Evolutionary conservation across 2,888 invertebrate species (phyloP).

Genomic region (Drosophila picticornis): DNA sequence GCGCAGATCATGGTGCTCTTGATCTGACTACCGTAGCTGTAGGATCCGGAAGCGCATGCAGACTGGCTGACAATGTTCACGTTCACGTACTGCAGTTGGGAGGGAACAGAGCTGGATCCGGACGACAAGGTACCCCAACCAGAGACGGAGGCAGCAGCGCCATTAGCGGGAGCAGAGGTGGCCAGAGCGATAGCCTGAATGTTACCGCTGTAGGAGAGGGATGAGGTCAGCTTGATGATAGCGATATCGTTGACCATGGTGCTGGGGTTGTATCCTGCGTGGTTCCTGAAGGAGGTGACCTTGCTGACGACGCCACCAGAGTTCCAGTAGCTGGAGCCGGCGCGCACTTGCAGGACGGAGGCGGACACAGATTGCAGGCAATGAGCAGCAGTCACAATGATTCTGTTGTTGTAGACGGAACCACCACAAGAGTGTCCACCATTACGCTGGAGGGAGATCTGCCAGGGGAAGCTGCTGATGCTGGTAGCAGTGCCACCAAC

Average conservation of each 20-base stretch:
- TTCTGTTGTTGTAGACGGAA: constrained; percentile 85
- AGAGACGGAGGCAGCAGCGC: constrained; percentile 60
- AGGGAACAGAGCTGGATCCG: constrained; percentile 62
- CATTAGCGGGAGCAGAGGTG: constrained; percentile 60
- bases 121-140: constrained; percentile 76
- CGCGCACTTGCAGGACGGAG: constrained; percentile 83
- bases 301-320: constrained; percentile 59
- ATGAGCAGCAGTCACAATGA: constrained; percentile 87
- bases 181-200: constrained; percentile 85
- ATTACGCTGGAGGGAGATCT: constrained; percentile 73
- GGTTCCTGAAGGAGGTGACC: constrained; percentile 69
- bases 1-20: constrained; percentile 70
- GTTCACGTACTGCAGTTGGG: constrained; percentile 85
- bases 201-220: constrained; percentile 84
- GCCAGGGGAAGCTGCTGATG: constrained; percentile 74
- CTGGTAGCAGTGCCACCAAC: constrained; percentile 72
- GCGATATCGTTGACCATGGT: constrained; percentile 87
- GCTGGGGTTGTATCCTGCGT: constrained; percentile 85
- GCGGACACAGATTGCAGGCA: constrained; percentile 83
- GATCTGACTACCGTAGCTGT: constrained; percentile 71
- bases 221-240: constrained; percentile 85
- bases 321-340: constrained; percentile 86
- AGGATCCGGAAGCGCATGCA: constrained; percentile 83
- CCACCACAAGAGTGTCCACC: constrained; percentile 87
- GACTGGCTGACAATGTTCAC: constrained; percentile 83